Percentiles rank a stretch among this genome's conserved stretches.
phyloP scores from a whole-genome alignment of 2,888 invertebrate species.

The Cryptops parisi region DNA sequence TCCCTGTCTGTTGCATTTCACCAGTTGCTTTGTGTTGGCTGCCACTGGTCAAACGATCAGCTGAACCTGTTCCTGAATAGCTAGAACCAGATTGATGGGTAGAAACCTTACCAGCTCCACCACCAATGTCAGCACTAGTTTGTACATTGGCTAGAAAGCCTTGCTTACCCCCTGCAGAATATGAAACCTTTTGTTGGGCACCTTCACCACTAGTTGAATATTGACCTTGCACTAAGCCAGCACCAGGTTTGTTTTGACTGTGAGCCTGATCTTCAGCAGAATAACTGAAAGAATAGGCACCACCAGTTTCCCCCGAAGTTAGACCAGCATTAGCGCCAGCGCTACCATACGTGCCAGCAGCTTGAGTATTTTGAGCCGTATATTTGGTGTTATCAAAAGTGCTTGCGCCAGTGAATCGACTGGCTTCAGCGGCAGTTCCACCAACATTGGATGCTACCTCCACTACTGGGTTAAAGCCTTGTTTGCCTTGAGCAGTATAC shows the following conservation, averaged over 20 bases:
- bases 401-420: neutral
- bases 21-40: neutral
- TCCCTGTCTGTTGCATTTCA: neutral
- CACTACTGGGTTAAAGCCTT: constrained; percentile 1
- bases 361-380: neutral
- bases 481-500: constrained; percentile 5
- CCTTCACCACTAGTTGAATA: neutral
- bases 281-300: neutral
- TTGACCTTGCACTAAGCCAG: neutral
- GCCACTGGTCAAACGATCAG: neutral
- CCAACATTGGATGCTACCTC: constrained; percentile 2
- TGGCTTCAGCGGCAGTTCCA: neutral
- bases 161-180: constrained; percentile 7
- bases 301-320: neutral
- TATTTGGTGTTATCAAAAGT: too few species aligned
- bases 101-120: neutral
- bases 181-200: neutral
- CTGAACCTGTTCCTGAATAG: neutral
- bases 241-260: too few species aligned
- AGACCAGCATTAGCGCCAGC: neutral
- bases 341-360: neutral
- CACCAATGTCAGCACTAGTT: neutral
- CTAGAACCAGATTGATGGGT: neutral
- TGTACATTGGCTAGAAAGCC: constrained; percentile 4
- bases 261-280: neutral